Base-by-base conservation (phyloP, 2,888 invertebrate genomes). In the Chromoteleia sp. region DNA sequence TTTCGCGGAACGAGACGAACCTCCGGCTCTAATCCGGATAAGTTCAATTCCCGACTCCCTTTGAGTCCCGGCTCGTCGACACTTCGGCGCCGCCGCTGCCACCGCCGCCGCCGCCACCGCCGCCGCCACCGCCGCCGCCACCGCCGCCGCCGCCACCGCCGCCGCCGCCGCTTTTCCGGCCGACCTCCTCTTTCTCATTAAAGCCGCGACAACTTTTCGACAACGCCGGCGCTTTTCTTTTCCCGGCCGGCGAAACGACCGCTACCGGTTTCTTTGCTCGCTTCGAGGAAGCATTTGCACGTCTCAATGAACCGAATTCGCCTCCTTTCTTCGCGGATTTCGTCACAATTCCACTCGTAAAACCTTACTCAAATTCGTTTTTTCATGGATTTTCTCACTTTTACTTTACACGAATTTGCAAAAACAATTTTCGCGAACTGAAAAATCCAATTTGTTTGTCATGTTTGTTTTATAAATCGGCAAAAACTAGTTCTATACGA, bases 21-120 rank as follows among this genome's bases (percentile, higher is more conserved):
- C 83, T 61, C 77, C 65, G 59, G 67, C 61, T 85, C 84, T 88
- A 88, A 88, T 88, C 88, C 88, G 88, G 85, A 88, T 87, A 86
- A 88, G 88, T 65, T 86, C 85, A 71, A 67, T 61, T 84, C 81
- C 79, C 84, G 74, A 56, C 54, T 84, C 79, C 79, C 86, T 86
- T 87, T 85, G 78, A 85, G 73, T 25, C 30, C 56, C 68, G 70
- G 65, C 52, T 59, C 45, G 79, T 81, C 84, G 81, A 45, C 83
- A 81, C 83, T 81, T 79, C 52, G 80, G 83, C 85, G 80, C 83
- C 80, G 77, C 82, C 80, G 75, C 70, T 68, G 84, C 80, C 84
- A 83, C 83, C 81, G 79, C 48, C 71, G 19, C 82, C 68, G 59
- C 82, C 80, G 75, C 70, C 71, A 84, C 80, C n/a, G n/a, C n/a